phyloP scores from a whole-genome alignment of 2,888 invertebrate species.

The Thelaira solivaga region DNA sequence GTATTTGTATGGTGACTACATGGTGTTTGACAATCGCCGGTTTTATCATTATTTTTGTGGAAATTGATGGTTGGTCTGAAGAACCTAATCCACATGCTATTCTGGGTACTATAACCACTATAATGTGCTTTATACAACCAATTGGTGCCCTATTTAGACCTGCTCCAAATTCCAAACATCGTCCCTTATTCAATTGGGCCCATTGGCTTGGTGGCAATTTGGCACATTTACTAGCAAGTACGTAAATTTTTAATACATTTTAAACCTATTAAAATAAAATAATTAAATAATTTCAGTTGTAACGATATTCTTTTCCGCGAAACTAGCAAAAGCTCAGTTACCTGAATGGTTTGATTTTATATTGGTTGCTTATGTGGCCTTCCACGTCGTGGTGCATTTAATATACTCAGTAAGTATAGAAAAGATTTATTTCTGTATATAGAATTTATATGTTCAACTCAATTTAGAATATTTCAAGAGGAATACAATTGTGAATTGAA shows the following conservation, averaged over 20 bases:
- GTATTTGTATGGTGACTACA: constrained; percentile 89
- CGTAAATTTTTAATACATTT: constrained; percentile 73
- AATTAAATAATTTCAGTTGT: constrained; percentile 82
- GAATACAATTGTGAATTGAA: no score
- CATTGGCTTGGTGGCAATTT: constrained; percentile 94
- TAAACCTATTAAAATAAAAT: neutral
- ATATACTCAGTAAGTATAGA: constrained; percentile 84
- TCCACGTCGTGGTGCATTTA: constrained; percentile 92
- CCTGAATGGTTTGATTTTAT: constrained; percentile 93
- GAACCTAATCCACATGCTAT: constrained; percentile 90
- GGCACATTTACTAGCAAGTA: constrained; percentile 91
- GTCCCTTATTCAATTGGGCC: constrained; percentile 92
- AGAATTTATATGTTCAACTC: no score
- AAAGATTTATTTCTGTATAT: no score
- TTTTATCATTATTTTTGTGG: constrained; percentile 89
- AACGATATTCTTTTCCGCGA: constrained; percentile 94
- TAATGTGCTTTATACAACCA: constrained; percentile 90
- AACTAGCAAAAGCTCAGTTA: constrained; percentile 89
- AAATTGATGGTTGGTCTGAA: constrained; percentile 86
- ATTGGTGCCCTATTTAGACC: constrained; percentile 92
- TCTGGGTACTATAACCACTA: constrained; percentile 86
- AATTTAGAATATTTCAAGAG: no score
- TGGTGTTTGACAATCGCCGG: constrained; percentile 88
- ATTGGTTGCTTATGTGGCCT: constrained; percentile 90
- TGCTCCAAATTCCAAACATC: constrained; percentile 86